Evolutionary conservation across 2,888 invertebrate species (phyloP).

Genomic region (Acleris literana): DNA sequence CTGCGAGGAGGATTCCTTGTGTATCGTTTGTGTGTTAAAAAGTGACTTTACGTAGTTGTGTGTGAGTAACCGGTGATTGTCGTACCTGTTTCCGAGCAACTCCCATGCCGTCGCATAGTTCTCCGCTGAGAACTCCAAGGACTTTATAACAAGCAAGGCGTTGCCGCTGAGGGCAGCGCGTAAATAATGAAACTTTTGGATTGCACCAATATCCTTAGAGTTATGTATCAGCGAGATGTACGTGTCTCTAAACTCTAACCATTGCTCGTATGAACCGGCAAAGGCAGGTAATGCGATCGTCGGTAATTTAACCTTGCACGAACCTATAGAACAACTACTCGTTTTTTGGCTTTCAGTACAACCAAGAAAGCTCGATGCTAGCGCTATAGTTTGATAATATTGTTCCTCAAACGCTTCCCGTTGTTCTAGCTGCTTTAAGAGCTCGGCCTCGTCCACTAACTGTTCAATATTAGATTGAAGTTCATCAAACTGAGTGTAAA

Average conservation of each 20-base stretch:
- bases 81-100: neutral
- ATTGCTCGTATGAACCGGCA: slow-evolving; percentile 23
- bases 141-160: too few species aligned
- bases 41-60: slow-evolving; percentile 2
- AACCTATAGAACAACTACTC: neutral
- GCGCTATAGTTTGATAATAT: neutral
- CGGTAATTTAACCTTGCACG: slow-evolving; percentile 15
- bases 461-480: neutral
- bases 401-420: neutral
- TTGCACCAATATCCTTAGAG: neutral
- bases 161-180: too few species aligned
- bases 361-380: neutral
- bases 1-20: neutral
- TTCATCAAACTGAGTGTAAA: neutral
- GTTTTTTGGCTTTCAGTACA: neutral
- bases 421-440: neutral
- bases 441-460: neutral
- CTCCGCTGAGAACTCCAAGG: too few species aligned
- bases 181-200: neutral
- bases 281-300: slow-evolving; percentile 21
- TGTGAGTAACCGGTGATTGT: neutral
- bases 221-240: slow-evolving; percentile 7
- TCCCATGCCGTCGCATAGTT: too few species aligned
- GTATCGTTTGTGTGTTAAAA: slow-evolving; percentile 1
- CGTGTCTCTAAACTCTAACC: slow-evolving; percentile 29